Evolutionary conservation across 2,797 vertebrate species (phyloP).

Genomic region (Borostomias antarcticus): DNA sequence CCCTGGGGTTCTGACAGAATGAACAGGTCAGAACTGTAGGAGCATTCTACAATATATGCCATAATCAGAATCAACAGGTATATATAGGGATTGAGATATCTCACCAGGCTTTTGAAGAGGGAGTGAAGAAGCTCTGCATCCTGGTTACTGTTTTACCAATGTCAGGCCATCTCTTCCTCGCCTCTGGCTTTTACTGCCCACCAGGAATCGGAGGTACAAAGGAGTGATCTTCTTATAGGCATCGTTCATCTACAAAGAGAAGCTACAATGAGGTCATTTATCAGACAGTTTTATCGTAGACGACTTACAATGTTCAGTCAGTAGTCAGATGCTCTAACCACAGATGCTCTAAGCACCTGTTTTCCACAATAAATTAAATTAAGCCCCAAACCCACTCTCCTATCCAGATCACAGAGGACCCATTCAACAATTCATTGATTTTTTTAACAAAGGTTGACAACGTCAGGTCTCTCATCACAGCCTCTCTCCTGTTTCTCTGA

Average conservation of each 20-base stretch:
- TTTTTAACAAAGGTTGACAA: no score
- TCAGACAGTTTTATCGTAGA: no score
- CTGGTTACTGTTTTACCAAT: constrained; percentile 23
- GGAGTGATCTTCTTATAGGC: constrained; percentile 39
- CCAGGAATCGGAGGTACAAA: constrained; percentile 56
- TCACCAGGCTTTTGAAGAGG: constrained; percentile 52
- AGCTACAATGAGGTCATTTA: no score
- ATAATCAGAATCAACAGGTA: neutral
- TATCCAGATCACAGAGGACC: no score
- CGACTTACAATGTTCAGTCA: no score
- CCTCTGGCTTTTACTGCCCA: constrained; percentile 7
- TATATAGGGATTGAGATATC: neutral
- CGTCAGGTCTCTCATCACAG: no score
- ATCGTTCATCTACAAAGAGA: constrained; percentile 41
- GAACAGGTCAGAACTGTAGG: neutral
- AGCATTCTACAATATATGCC: neutral
- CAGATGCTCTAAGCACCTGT: no score
- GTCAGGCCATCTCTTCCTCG: constrained; percentile 46
- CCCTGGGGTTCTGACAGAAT: constrained; percentile 49
- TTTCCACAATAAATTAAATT: no score
- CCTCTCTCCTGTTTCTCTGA: no score
- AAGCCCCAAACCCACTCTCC: no score
- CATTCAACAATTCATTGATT: no score
- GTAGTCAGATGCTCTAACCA: no score
- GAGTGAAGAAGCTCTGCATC: constrained; percentile 49